Conservation (phyloP, 1,140 invertebrate genomes). For the Archegozetes longisetosus region DNA sequence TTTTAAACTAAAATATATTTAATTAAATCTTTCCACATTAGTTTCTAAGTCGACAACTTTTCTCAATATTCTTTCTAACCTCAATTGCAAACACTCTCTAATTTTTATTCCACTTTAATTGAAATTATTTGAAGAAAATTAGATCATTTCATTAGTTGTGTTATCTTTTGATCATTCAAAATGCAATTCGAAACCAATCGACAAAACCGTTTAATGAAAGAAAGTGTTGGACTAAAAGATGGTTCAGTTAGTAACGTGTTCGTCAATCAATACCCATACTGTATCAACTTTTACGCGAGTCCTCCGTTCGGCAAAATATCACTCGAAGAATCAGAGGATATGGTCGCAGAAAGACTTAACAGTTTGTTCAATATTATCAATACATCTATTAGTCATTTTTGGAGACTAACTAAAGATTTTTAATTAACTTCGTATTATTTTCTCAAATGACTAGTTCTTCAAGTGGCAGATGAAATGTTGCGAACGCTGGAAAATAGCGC, state of each 20-base stretch:
- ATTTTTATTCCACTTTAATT: no score
- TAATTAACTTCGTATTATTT: not conserved
- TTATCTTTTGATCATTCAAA: not conserved
- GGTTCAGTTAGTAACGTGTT: not conserved
- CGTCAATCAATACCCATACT: not conserved
- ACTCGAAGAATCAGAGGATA: slow-evolving; percentile 10
- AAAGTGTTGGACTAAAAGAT: not conserved
- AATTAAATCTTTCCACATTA: no score
- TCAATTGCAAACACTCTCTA: no score
- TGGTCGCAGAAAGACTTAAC: slow-evolving; percentile 12
- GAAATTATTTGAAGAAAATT: no score
- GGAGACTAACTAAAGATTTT: not conserved
- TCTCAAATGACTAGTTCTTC: not conserved
- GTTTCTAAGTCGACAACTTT: no score
- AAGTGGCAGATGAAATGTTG: not conserved
- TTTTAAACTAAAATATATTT: no score
- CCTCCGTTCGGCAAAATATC: slow-evolving; percentile 10
- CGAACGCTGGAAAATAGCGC: not conserved
- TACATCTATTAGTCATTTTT: not conserved
- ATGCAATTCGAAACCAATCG: slow-evolving; percentile 9
- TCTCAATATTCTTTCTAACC: no score
- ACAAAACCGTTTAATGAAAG: not conserved
- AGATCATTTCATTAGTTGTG: not conserved
- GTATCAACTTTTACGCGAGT: slow-evolving; percentile 13
- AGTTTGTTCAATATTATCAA: not conserved